Percentiles rank a stretch among this genome's conserved stretches.
These are phyloP conservation scores for Allophyes oxyacanthae DNA, from an alignment of 2,888 invertebrate species.

Conservation along the genomic window DNA sequence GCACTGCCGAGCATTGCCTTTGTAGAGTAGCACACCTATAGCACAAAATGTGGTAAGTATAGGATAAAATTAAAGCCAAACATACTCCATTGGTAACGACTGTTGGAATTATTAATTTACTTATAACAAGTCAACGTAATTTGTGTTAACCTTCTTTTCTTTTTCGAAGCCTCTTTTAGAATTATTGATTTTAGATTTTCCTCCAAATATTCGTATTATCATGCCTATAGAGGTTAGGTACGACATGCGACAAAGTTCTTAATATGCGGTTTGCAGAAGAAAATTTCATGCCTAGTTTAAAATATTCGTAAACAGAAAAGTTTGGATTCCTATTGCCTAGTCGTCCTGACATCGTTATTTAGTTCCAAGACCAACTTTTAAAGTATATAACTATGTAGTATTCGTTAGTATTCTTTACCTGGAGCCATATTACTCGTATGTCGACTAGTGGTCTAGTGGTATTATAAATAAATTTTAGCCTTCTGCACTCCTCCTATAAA, in stretches of 20 bases:
- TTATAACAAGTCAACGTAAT: too few species aligned
- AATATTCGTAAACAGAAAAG: constrained; percentile 36
- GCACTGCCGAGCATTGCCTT: background rate
- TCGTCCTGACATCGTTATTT: constrained; percentile 40
- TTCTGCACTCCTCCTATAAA: too few species aligned
- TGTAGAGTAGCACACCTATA: constrained; percentile 5
- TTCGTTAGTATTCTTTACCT: constrained; percentile 15
- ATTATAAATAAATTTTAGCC: too few species aligned
- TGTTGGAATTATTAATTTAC: too few species aligned
- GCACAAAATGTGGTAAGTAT: background rate
- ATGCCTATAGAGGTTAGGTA: background rate
- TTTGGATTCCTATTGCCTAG: constrained; percentile 32
- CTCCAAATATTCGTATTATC: too few species aligned
- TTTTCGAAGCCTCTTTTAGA: too few species aligned
- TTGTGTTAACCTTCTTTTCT: too few species aligned
- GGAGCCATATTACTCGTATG: constrained; percentile 1
- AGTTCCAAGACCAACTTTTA: constrained; percentile 36
- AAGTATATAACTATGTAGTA: constrained; percentile 13
- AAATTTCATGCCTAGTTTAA: constrained; percentile 34
- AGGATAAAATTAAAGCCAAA: too few species aligned
- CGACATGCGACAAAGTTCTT: background rate
- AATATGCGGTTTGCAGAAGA: constrained; percentile 18
- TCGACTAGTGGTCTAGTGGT: too few species aligned
- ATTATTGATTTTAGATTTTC: too few species aligned
- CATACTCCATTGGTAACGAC: too few species aligned